These are phyloP conservation scores for Lycocerus yunnanus DNA, from an alignment of 2,888 invertebrate genomes.

Conservation along the genomic window DNA sequence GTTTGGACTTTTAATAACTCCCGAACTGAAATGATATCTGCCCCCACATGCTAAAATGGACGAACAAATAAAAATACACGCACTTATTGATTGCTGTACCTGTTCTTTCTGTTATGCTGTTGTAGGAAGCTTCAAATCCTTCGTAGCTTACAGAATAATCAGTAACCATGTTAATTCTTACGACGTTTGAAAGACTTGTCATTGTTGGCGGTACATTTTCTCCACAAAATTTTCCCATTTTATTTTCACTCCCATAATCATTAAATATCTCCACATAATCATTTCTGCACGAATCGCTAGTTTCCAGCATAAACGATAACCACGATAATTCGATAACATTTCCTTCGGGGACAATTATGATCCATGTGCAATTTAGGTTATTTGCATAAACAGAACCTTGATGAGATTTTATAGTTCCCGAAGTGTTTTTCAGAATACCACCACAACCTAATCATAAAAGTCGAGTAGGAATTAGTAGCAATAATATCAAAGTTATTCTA, in stretches of 20 bases:
- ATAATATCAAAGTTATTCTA: too few species aligned
- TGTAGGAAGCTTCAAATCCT: constrained; percentile 78
- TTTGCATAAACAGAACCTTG: constrained; percentile 57
- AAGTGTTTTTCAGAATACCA: constrained; percentile 65
- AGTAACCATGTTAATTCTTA: constrained; percentile 72
- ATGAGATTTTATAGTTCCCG: constrained; percentile 71
- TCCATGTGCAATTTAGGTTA: constrained; percentile 71
- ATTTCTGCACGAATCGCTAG: constrained; percentile 58
- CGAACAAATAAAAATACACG: background rate
- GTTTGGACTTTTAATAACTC: constrained; percentile 75
- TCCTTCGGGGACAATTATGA: constrained; percentile 71
- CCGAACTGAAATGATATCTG: constrained; percentile 66
- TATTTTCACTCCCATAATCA: constrained; percentile 60
- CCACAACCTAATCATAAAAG: constrained; percentile 67
- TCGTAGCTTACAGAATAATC: constrained; percentile 61
- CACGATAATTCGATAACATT: constrained; percentile 75
- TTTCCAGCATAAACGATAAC: constrained; percentile 72
- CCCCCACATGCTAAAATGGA: constrained; percentile 72
- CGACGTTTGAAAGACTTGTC: constrained; percentile 67
- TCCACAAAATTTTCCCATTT: constrained; percentile 69
- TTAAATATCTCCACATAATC: constrained; percentile 71
- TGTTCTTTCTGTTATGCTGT: constrained; percentile 63
- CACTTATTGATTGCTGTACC: constrained; percentile 45
- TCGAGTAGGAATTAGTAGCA: too few species aligned
- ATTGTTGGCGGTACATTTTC: constrained; percentile 65